Evolutionary conservation across 1,140 invertebrate species (phyloP), one percentile per base, ranked within the genome.

Genomic region (Scylla paramamosain): DNA sequence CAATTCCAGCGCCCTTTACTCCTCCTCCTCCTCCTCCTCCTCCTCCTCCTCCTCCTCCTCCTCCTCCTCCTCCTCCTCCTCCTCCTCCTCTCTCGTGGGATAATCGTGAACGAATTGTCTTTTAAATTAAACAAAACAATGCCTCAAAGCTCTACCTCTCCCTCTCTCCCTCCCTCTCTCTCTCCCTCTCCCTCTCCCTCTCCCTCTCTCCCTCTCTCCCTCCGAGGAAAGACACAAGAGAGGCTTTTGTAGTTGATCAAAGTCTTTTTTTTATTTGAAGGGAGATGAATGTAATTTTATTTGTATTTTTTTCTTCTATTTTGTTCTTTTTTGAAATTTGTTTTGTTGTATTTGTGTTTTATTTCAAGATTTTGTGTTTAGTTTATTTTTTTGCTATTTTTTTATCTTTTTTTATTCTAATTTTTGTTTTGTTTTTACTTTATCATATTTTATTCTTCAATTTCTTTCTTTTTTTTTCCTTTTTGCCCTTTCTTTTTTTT

Each of bases 101-200:
- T 77, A 77, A 77, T 77, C 67, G n/a, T 77, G 67, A 77, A 77
- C n/a, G 25, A 77, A 77, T 77, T 77, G 67, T 77, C 67, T 77
- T 77, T 77, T 77, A 77, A 77, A 77, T 77, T 77, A 77, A 77
- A 77, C 67, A 77, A 77, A 77, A 77, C 67, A 77, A 77, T 89
- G 31, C 4, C 16, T 20, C 91, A 77, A 39, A 32, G 16, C 67
- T 16, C n/a, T 46, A 0, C 14, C 8, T 28, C 67, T 48, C 91
- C 20, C 82, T 28, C 67, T 48, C 82, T 46, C 45, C n/a, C 82
- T 48, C 67, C n/a, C 45, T 84, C 91, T 83, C 77, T 83, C 91
- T 46, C 91, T 48, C 32, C n/a, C 91, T 29, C 82, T 46, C 91
- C 32, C 52, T 32, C 83, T 67, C 84, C 67, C 45, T 88, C 67